Evolutionary conservation across 2,888 invertebrate species (phyloP), one percentile per base, ranked within the genome.

Genomic region (Trilocha varians): DNA sequence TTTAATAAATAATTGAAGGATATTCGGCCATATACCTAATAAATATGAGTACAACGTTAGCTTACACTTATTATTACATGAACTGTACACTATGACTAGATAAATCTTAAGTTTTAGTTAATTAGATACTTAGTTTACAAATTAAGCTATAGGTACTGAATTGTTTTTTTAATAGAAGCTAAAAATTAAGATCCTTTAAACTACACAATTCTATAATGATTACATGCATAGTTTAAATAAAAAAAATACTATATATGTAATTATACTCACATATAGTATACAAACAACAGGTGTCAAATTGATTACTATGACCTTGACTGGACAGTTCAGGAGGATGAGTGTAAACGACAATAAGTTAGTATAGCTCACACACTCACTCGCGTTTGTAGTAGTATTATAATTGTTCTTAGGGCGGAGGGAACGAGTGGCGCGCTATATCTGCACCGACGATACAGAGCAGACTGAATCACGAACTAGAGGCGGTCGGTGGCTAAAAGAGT

Each of bases 241-340:
- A 13, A 32, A 11, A 38, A 16, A 32, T 32, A 16, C 13, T 13
- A 32, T 38, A n/a, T 57, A 62, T 50, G 53, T 57, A 58, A 57
- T 62, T 63, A 76, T 70, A 61, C 77, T 78, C 75, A 60, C 70
- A 63, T 67, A 71, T 59, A 68, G 66, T 65, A 66, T 62, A 68
- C 66, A 72, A 62, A 72, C 70, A 80, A 82, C 80, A 80, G 77
- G 78, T 80, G 78, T 75, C 75, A 69, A 75, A 65, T 66, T 68
- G 66, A 68, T 64, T 62, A 62, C 48, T 70, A 65, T 69, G 78
- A 74, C 79, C 78, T 79, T 78, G 73, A 59, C 59, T 62, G 62
- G 61, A 62, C 57, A 57, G 70, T 60, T 61, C 46, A 48, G 46
- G 49, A 52, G 59, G 50, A 55, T 57, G 53, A 54, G 57, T 60